Evolutionary conservation across 2,113 vertebrate species (phyloP), one percentile per base, ranked within the genome.

Genomic region (Elgaria multicarinata): DNA sequence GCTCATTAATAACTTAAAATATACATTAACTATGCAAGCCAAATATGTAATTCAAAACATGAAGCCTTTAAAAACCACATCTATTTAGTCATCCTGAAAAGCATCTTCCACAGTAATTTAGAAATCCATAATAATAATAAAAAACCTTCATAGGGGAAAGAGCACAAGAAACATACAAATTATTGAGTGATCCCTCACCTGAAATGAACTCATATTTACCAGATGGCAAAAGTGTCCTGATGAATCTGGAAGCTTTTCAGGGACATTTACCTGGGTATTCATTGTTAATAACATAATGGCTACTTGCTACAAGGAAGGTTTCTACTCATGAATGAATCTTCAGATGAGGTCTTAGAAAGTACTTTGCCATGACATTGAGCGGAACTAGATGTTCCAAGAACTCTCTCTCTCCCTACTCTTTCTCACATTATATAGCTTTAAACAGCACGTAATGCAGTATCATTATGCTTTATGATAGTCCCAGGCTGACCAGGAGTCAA

Each of bases 1-100:
- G 86, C 83, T 96, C 92, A 96, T 95, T 97, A 97, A 95, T 94
- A 96, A 95, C 90, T 94, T 94, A 91, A 96, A 96, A 83, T 91
- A 92, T 86, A 0, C 74, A 94, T 94, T 94, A 90, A 92, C 92
- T 91, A 93, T 92, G 94, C 36, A 94, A 94, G 91, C 95, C 92
- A 90, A 92, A 85, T 74, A 92, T 96, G 95, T 94, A 95, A 89
- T 93, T 96, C 84, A 91, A 91, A 89, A 87, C 78, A 75, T 71
- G 72, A 20, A 24, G 89, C 74, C 83, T 94, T 83, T 58, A 69
- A 89, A 91, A 93, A 79, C 91, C 31, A 76, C 80, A 76, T 64
- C 9, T 39, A 76, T 36, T 69, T 0, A 89, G 87, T 89, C 87
- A 91, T 90, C 87, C 91, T 91, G 89, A 95, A 92, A 82, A 91